Evolutionary conservation across 2,113 vertebrate species (phyloP), one percentile per base, ranked within the genome.

Genomic region (Hoplias malabaricus): DNA sequence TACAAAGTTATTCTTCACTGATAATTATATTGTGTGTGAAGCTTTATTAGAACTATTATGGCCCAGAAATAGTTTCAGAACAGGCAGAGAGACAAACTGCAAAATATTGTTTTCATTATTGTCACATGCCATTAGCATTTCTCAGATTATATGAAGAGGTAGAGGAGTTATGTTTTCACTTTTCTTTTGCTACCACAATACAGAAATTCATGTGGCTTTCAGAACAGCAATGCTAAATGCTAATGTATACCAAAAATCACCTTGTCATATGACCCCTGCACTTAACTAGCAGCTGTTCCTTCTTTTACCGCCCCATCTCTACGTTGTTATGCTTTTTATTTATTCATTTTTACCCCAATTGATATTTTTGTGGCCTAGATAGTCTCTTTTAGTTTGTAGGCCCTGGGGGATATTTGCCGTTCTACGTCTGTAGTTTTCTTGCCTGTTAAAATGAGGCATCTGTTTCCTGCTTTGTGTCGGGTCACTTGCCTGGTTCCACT

Each of bases 391-490:
- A 75, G 27, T 48, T 69, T 13, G 40, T 29, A 87, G 88, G 83
- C 87, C 92, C 90, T 92, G 80, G 83, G 91, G 92, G 89, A 89
- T 83, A 73, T 88, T 88, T 87, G 82, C 86, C 84, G 87, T 90
- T 89, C 88, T 89, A 86, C 85, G 90, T 88, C 86, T 92, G 87
- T 90, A 88, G 83, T 70, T 80, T 75, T 80, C 84, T 88, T 82
- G 81, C 85, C 83, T 82, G 84, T 89, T 88, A 91, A 82, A 91
- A 87, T 88, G 66, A 84, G 81, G 91, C 92, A 93, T 93, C 92
- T 93, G 92, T 93, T 93, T 93, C 92, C 92, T 93, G 92, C 92
- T 89, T 85, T 91, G 87, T 87, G 81, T 85, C 78, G 80, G 84
- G 82, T 84, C 82, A 83, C 85, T 89, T 71, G 86, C 82, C 88